Conservation (phyloP, 2,888 invertebrate species). For the Drosophila basisetae region DNA sequence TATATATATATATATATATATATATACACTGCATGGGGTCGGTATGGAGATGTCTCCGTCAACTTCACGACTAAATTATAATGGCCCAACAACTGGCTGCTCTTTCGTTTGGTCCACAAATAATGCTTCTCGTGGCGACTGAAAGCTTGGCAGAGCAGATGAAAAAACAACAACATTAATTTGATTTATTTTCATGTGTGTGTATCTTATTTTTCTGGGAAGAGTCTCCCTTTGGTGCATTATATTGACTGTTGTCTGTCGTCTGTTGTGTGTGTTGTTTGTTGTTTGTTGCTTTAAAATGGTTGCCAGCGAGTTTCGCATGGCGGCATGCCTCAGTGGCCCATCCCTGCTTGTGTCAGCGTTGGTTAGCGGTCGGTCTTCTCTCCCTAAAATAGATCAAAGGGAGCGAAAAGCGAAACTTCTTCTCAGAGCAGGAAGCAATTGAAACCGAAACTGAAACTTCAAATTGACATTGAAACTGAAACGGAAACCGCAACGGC, state of each 20-base stretch:
- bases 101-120: neutral
- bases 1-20: neutral
- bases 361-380: constrained; percentile 12
- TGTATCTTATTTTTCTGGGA: neutral
- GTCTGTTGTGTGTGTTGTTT: constrained; percentile 7
- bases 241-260: neutral
- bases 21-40: neutral
- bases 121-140: neutral
- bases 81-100: neutral
- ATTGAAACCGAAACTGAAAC: constrained; percentile 2
- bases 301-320: constrained; percentile 17
- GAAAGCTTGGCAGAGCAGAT: neutral
- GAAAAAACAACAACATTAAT: neutral
- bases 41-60: neutral
- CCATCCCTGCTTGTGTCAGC: neutral
- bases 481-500: neutral
- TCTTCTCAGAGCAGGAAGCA: neutral
- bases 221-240: neutral
- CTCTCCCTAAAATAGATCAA: constrained; percentile 44
- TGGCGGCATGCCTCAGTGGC: constrained; percentile 9
- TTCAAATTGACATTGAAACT: constrained; percentile 2
- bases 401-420: constrained; percentile 17
- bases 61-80: neutral
- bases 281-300: constrained; percentile 36
- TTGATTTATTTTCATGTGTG: neutral